phyloP scores from a whole-genome alignment of 2,888 invertebrate genomes.

The Dioctria linearis region DNA sequence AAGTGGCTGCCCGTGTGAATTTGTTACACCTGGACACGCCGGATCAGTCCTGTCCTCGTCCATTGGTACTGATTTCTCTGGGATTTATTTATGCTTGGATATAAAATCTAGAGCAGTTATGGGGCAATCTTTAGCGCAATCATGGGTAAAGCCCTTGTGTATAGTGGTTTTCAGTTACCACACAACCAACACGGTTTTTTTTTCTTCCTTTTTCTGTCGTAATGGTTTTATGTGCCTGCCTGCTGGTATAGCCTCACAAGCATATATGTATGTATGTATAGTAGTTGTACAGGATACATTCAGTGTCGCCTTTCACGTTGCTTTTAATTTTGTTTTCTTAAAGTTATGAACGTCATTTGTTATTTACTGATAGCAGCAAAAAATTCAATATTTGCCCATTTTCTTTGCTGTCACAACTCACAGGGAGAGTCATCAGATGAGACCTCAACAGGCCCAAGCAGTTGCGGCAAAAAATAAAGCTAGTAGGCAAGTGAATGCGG shows the following conservation, averaged over 20 bases:
- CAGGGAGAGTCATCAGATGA: neutral
- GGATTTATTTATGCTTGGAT: slow-evolving; percentile 25
- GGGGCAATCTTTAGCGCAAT: too few species aligned
- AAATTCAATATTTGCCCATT: slow-evolving; percentile 3
- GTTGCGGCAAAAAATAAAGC: neutral
- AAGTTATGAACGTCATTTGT: slow-evolving; percentile 39
- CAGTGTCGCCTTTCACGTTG: neutral
- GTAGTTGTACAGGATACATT: neutral
- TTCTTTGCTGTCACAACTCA: too few species aligned
- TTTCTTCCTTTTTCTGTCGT: too few species aligned
- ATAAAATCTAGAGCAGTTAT: slow-evolving; percentile 14
- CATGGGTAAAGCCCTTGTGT: neutral
- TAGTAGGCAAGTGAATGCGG: neutral
- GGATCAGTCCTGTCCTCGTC: slow-evolving; percentile 10
- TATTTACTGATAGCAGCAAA: slow-evolving; percentile 26
- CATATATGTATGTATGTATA: too few species aligned
- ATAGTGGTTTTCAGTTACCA: slow-evolving; percentile 26
- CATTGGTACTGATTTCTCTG: slow-evolving; percentile 30
- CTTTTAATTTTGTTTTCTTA: slow-evolving; percentile 29
- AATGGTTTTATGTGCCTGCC: neutral
- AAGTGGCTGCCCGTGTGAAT: neutral
- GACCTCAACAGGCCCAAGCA: neutral
- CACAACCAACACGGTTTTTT: too few species aligned
- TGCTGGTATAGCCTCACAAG: neutral
- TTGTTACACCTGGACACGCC: slow-evolving; percentile 3